Evolutionary conservation across 2,797 vertebrate genomes (phyloP).

Genomic region (Naso thynnoides): DNA sequence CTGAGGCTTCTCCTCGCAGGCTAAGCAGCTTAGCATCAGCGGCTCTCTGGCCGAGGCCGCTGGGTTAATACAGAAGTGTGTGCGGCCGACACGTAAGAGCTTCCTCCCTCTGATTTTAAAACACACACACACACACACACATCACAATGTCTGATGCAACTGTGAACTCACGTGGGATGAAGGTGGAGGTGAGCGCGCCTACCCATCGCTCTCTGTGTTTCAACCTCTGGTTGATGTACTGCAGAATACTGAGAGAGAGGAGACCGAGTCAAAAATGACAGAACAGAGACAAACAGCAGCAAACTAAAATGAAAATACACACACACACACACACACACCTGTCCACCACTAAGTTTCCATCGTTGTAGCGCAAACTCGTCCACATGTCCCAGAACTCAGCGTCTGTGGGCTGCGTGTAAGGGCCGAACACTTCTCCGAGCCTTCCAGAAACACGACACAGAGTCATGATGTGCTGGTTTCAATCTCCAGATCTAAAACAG

Average conservation of each 20-base stretch:
- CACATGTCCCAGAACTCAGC: constrained; percentile 97
- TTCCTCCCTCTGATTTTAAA: not conserved
- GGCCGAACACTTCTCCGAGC: constrained; percentile 92
- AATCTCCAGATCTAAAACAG: not conserved
- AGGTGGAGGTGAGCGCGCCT: constrained; percentile 88
- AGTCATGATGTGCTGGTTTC: not conserved
- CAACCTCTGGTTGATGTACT: constrained; percentile 94
- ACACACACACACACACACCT: constrained; percentile 81
- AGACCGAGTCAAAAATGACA: not conserved
- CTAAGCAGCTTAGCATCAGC: constrained; percentile 71
- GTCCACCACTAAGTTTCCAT: constrained; percentile 94
- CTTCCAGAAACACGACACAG: constrained; percentile 67
- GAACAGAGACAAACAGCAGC: not conserved
- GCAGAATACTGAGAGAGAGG: constrained; percentile 85
- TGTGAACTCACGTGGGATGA: constrained; percentile 89
- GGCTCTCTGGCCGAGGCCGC: constrained; percentile 2
- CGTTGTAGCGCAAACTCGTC: constrained; percentile 90
- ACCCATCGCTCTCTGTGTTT: constrained; percentile 94
- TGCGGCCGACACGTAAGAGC: not conserved
- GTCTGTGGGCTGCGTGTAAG: constrained; percentile 92
- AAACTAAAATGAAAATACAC: not conserved
- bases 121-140: constrained; percentile 4
- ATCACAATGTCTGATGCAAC: not conserved
- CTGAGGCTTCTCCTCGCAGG: constrained; percentile 28
- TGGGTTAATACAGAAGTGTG: constrained; percentile 23